Conservation (phyloP, 2,797 vertebrate species). For the Sebastes trivittatus region DNA sequence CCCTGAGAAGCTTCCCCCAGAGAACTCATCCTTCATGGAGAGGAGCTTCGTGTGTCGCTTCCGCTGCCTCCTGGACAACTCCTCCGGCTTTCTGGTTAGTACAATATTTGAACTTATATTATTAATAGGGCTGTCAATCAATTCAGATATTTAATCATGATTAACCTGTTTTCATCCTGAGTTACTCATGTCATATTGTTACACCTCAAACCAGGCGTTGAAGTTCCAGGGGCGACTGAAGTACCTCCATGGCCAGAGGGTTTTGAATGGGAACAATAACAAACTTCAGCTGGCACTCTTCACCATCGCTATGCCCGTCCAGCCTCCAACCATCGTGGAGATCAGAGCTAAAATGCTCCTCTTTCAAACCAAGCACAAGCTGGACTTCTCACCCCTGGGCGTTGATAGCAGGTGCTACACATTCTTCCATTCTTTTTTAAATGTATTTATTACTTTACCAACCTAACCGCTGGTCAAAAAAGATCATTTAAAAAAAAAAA, state of each 20-base stretch:
- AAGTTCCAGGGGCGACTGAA: conserved; percentile 86
- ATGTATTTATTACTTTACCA: not conserved
- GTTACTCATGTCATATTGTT: not conserved
- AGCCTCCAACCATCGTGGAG: conserved; percentile 84
- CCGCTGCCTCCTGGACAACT: conserved; percentile 88
- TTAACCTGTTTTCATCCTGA: too few relatives aligned
- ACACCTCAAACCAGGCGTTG: conserved; percentile 75
- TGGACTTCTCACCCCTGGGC: conserved; percentile 87
- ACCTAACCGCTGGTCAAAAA: not conserved
- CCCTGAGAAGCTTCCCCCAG: conserved; percentile 65
- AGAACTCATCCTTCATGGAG: conserved; percentile 81
- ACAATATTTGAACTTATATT: not conserved
- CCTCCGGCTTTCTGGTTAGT: conserved; percentile 87
- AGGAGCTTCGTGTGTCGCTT: conserved; percentile 88
- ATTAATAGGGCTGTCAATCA: too few relatives aligned
- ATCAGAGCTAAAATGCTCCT: conserved; percentile 82
- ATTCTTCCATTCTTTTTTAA: not conserved
- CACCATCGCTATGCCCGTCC: conserved; percentile 80
- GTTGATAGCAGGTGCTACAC: conserved; percentile 80
- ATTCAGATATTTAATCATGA: too few relatives aligned
- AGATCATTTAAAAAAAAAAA: not conserved
- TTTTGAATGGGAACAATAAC: conserved; percentile 32
- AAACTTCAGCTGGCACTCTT: conserved; percentile 84
- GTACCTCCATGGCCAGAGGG: conserved; percentile 81
- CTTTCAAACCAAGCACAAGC: conserved; percentile 89